A percentile compares a stretch with the other conserved stretches of the same genome.
These are phyloP conservation scores for Pseudomyrmex gracilis DNA, from an alignment of 1,140 invertebrate genomes.

Conservation along the genomic window DNA sequence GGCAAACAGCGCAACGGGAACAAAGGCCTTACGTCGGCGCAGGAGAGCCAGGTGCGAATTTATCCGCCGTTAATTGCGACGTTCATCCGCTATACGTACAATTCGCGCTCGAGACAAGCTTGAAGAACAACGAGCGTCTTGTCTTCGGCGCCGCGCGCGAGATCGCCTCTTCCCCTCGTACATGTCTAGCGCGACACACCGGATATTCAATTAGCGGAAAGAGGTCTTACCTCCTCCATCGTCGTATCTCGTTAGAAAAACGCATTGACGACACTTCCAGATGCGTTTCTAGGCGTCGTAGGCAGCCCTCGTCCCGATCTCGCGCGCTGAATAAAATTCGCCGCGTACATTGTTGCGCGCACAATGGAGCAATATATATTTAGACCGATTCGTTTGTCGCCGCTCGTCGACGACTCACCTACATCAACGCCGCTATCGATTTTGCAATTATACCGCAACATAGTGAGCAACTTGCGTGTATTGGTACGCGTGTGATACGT, in stretches of 20 bases:
- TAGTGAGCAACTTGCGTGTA: neutral
- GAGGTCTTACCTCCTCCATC: conserved; percentile 20
- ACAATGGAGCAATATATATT: neutral
- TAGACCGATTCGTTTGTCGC: neutral
- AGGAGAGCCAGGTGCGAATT: neutral
- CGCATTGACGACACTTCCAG: neutral
- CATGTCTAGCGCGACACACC: conserved; percentile 15
- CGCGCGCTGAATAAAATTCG: conserved; percentile 19
- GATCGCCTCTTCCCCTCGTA: neutral
- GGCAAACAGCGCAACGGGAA: neutral
- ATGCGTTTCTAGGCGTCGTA: neutral
- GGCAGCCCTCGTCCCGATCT: neutral
- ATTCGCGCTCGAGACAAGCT: neutral
- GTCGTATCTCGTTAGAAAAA: neutral
- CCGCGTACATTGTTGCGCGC: conserved; percentile 18
- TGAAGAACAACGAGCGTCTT: no score
- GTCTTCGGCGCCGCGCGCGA: neutral
- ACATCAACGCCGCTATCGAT: conserved; percentile 25
- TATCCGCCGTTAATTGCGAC: conserved; percentile 9
- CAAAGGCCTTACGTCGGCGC: neutral
- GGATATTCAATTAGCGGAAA: conserved; percentile 53
- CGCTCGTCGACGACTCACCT: neutral
- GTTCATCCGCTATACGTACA: conserved; percentile 21
- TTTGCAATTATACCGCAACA: conserved; percentile 40
- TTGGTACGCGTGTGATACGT: neutral